Evolutionary conservation across 2,113 vertebrate genomes (phyloP).

Genomic region (Eclectus roratus): DNA sequence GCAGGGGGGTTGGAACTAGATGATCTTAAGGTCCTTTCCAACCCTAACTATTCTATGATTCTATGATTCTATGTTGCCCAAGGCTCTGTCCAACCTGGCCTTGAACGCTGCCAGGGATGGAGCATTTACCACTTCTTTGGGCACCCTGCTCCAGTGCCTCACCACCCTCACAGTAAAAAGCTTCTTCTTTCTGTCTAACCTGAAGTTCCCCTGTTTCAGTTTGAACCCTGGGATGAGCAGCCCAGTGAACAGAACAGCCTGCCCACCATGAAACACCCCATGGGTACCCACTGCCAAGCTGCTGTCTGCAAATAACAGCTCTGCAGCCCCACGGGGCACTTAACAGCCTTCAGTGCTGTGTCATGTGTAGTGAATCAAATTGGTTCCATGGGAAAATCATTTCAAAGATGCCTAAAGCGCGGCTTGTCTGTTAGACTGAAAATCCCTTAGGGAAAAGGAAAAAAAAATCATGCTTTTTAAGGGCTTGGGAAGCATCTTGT

Average conservation of each 20-base stretch:
- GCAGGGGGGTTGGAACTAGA: no score
- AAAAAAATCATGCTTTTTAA: not conserved
- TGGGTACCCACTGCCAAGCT: not conserved
- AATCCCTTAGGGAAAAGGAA: not conserved
- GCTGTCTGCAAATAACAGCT: not conserved
- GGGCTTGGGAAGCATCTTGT: not conserved
- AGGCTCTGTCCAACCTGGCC: not conserved
- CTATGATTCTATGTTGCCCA: no score
- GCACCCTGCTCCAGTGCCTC: not conserved
- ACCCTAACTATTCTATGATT: no score
- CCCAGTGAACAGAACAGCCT: not conserved
- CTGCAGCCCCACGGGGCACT: not conserved
- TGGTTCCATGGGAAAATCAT: not conserved
- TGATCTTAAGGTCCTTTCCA: no score
- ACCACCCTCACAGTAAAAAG: not conserved
- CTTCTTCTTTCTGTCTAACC: not conserved
- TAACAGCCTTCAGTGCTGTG: not conserved
- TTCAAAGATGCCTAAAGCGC: not conserved
- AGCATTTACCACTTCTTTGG: not conserved
- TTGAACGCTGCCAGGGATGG: not conserved
- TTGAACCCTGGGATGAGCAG: not conserved
- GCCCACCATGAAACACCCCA: not conserved
- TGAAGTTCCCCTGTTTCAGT: not conserved
- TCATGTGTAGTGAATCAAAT: not conserved
- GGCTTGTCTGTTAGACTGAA: not conserved